Conservation (phyloP, 2,113 vertebrate species). For the Lucifuga dentata region DNA sequence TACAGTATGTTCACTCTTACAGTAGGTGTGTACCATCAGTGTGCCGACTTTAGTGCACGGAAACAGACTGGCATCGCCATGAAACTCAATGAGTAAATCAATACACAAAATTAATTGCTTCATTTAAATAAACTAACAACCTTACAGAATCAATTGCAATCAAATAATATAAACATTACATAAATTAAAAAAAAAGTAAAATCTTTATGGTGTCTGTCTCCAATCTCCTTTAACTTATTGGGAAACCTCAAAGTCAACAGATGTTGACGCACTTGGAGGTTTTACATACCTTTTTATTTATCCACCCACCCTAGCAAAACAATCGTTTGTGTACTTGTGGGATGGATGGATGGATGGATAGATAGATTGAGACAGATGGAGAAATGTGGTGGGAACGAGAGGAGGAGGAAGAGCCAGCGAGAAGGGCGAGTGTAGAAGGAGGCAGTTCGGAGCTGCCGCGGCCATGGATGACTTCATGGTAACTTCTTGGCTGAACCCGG, state of each 20-base stretch:
- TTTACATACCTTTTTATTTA: too few relatives aligned
- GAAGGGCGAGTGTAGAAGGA: constrained; percentile 12
- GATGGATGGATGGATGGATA: constrained; percentile 23
- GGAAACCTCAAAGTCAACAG: not conserved
- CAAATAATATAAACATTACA: too few relatives aligned
- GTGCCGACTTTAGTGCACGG: constrained; percentile 13
- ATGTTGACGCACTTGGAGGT: too few relatives aligned
- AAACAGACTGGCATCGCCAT: constrained; percentile 21
- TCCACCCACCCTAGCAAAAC: too few relatives aligned
- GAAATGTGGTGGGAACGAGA: constrained; percentile 3
- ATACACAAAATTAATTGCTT: not conserved
- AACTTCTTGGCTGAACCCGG: constrained; percentile 73
- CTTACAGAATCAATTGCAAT: not conserved
- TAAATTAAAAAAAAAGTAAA: too few relatives aligned
- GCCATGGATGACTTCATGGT: constrained; percentile 74
- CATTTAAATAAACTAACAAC: not conserved
- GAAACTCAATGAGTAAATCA: constrained; percentile 11
- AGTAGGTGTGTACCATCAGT: constrained; percentile 33
- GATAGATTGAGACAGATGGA: constrained; percentile 20
- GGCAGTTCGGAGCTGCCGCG: constrained; percentile 35
- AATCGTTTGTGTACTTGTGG: too few relatives aligned
- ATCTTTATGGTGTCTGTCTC: too few relatives aligned
- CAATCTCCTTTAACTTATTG: not conserved
- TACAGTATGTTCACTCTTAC: constrained; percentile 29
- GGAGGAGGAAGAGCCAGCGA: not conserved